Conservation (phyloP, 2,797 vertebrate species). For the Rhabdomys pumilio region DNA sequence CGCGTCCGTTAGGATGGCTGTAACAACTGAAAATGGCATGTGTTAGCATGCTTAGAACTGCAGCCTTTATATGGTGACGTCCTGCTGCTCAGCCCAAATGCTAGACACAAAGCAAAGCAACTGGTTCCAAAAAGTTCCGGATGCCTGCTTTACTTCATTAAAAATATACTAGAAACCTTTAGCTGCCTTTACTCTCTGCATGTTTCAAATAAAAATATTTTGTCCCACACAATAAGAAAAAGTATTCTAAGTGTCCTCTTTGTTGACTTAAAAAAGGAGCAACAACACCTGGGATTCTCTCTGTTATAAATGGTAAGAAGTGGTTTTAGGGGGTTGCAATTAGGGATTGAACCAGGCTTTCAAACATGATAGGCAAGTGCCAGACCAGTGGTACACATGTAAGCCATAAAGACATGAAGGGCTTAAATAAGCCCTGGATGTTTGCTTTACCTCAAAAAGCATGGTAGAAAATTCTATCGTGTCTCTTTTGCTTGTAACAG, state of each 20-base stretch:
- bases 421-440: conserved; percentile 46
- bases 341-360: background rate
- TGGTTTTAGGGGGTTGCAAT: too few species aligned
- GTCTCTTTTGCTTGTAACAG: conserved; percentile 49
- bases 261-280: background rate
- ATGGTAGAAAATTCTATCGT: background rate
- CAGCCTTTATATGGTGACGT: background rate
- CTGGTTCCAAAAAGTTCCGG: background rate
- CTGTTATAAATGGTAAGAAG: background rate
- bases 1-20: background rate
- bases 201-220: conserved; percentile 60
- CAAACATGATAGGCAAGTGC: background rate
- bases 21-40: background rate
- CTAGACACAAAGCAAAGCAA: conserved; percentile 32
- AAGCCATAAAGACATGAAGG: background rate
- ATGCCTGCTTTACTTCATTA: background rate
- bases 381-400: too few species aligned
- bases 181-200: conserved; percentile 55
- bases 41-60: background rate
- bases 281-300: background rate
- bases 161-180: conserved; percentile 54
- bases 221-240: conserved; percentile 33
- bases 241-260: conserved; percentile 50
- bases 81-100: background rate
- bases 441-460: conserved; percentile 51